phyloP scores from a whole-genome alignment of 1,140 invertebrate species.

The Delia radicum region DNA sequence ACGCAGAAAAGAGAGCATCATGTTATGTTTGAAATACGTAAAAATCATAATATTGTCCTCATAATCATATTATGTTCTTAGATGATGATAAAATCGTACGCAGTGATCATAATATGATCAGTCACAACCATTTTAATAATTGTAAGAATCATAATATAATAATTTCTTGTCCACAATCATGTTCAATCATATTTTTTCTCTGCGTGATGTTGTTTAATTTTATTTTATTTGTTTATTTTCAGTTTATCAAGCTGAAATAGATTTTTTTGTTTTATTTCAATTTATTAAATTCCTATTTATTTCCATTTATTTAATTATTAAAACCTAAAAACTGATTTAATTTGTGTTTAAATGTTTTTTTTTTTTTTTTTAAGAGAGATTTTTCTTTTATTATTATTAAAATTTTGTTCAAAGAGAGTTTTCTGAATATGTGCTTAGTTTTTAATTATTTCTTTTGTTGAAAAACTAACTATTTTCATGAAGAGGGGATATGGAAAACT shows the following conservation, averaged over 20 bases:
- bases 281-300: conserved; percentile 24
- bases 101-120: too few species aligned
- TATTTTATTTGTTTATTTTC: neutral
- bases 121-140: neutral
- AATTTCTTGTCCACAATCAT: too few species aligned
- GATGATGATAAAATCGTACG: too few species aligned
- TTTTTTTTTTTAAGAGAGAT: neutral
- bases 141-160: too few species aligned
- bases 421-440: neutral
- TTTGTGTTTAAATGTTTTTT: neutral
- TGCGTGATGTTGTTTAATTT: neutral
- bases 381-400: neutral
- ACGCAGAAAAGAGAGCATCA: too few species aligned
- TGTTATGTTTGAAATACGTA: too few species aligned
- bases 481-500: conserved; percentile 1
- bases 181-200: too few species aligned
- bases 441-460: neutral
- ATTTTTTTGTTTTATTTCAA: conserved; percentile 9
- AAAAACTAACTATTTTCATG: neutral
- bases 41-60: too few species aligned
- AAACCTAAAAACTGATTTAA: conserved; percentile 2
- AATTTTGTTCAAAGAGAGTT: neutral
- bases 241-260: conserved; percentile 14
- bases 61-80: too few species aligned
- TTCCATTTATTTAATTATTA: conserved; percentile 14